These are phyloP conservation scores for Mythimna loreyi DNA, from an alignment of 2,888 invertebrate species.

Conservation along the genomic window DNA sequence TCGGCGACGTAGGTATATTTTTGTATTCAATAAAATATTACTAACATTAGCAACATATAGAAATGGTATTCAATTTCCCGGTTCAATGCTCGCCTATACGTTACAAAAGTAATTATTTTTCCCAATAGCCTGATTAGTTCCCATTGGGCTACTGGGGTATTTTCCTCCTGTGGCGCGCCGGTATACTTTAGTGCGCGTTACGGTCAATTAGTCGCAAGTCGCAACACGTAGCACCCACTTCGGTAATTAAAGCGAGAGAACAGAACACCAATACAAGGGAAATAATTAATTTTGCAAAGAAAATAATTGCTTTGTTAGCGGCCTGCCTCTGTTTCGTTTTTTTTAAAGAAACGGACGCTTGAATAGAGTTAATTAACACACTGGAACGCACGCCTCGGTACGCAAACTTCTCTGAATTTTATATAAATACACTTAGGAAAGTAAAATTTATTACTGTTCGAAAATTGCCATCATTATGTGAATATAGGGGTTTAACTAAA, in stretches of 20 bases:
- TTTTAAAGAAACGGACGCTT: slow-evolving; percentile 48
- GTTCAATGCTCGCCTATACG: slow-evolving; percentile 48
- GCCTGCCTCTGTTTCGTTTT: slow-evolving; percentile 57
- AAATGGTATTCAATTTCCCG: slow-evolving; percentile 49
- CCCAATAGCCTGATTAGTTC: slow-evolving; percentile 54
- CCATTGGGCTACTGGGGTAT: slow-evolving; percentile 42
- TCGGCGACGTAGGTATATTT: slow-evolving; percentile 4
- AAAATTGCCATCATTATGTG: slow-evolving; percentile 50
- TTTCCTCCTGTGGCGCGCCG: slow-evolving; percentile 49
- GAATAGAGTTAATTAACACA: slow-evolving; percentile 64
- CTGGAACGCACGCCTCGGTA: slow-evolving; percentile 30
- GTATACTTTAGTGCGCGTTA: slow-evolving; percentile 67
- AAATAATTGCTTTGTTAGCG: slow-evolving; percentile 72
- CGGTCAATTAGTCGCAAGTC: slow-evolving; percentile 71
- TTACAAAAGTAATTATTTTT: slow-evolving; percentile 62
- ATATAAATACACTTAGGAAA: slow-evolving; percentile 33
- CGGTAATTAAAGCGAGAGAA: slow-evolving; percentile 70
- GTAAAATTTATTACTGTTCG: slow-evolving; percentile 53
- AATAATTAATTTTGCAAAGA: slow-evolving; percentile 73
- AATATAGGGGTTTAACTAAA: slow-evolving; percentile 50
- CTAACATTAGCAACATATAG: slow-evolving; percentile 25
- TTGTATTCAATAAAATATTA: slow-evolving; percentile 25
- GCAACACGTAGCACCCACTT: slow-evolving; percentile 71
- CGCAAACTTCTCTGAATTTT: slow-evolving; percentile 45
- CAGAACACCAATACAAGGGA: slow-evolving; percentile 70